Percentiles rank a stretch among this genome's conserved stretches.
phyloP scores from a whole-genome alignment of 2,113 vertebrate genomes.

The Scatophagus argus region DNA sequence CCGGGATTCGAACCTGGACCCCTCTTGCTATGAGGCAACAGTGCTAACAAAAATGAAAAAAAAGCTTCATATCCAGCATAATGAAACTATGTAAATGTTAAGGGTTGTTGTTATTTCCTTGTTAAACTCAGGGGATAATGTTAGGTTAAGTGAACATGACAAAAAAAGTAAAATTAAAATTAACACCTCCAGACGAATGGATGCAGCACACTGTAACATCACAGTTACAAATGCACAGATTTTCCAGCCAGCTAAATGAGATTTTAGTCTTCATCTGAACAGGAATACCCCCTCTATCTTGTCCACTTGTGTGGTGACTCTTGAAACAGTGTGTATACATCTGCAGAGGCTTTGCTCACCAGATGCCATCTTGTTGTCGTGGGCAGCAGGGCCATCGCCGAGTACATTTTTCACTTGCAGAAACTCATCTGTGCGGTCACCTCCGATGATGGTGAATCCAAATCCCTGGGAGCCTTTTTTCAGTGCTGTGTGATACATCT shows the following conservation, averaged over 20 bases:
- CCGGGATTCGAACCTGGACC: too few species aligned
- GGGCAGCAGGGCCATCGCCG: conserved; percentile 93
- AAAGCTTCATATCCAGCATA: conserved; percentile 27
- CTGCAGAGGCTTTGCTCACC: conserved; percentile 81
- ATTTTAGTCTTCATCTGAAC: conserved; percentile 15
- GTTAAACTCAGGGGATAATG: conserved; percentile 34
- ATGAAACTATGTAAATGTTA: too few species aligned
- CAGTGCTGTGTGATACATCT: conserved; percentile 89
- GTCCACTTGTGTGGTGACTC: neutral
- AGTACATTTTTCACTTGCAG: conserved; percentile 97
- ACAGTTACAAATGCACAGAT: conserved; percentile 1
- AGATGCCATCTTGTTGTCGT: conserved; percentile 94
- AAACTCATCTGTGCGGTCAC: conserved; percentile 95
- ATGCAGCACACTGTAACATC: neutral
- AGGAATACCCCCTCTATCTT: neutral
- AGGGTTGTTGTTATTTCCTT: conserved; percentile 31
- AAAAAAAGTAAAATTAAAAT: conserved; percentile 28
- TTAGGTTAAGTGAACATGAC: conserved; percentile 17
- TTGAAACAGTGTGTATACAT: neutral
- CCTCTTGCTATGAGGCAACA: too few species aligned
- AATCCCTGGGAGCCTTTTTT: conserved; percentile 96
- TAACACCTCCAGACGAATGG: conserved; percentile 20
- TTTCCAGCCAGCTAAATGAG: conserved; percentile 19
- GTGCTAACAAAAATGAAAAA: conserved; percentile 37
- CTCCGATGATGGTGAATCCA: conserved; percentile 97